Conservation (phyloP, 2,113 vertebrate species). For the Potamarius usumacintae region DNA sequence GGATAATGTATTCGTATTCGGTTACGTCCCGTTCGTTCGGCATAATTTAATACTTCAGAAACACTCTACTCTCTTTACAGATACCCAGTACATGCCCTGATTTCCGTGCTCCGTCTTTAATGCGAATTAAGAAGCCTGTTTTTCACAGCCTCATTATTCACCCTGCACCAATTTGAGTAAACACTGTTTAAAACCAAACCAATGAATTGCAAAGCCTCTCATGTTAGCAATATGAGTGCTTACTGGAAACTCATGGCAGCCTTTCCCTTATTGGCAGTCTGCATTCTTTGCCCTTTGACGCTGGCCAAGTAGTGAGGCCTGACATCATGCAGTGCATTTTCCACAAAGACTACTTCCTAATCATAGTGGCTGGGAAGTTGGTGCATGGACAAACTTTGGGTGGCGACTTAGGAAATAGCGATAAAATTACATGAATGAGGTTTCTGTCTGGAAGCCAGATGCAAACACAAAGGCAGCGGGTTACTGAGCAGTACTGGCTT, state of each 20-base stretch:
- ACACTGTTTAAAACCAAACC: slow-evolving; percentile 51
- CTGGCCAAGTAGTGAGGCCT: slow-evolving; percentile 55
- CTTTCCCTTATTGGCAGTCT: slow-evolving; percentile 62
- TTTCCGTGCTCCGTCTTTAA: not conserved
- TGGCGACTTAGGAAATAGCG: slow-evolving; percentile 37
- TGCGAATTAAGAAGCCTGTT: slow-evolving; percentile 3
- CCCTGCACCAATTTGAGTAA: slow-evolving; percentile 52
- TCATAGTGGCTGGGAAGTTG: slow-evolving; percentile 29
- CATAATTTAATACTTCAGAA: not conserved
- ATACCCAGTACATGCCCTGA: slow-evolving; percentile 9
- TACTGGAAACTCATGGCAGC: slow-evolving; percentile 59
- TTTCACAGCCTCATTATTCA: slow-evolving; percentile 35
- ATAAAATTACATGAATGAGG: slow-evolving; percentile 20
- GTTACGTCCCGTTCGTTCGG: not conserved
- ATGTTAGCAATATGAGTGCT: slow-evolving; percentile 58
- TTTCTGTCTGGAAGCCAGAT: slow-evolving; percentile 18
- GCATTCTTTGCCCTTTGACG: slow-evolving; percentile 63
- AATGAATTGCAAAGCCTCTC: slow-evolving; percentile 55
- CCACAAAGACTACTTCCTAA: slow-evolving; percentile 52
- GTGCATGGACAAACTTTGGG: slow-evolving; percentile 18
- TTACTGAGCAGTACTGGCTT: not conserved
- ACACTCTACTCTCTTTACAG: not conserved
- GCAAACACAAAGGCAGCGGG: not conserved
- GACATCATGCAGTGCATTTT: slow-evolving; percentile 64
- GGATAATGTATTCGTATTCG: not conserved